Base-by-base conservation (phyloP, 2,888 invertebrate species). In the Limenitis camilla region DNA sequence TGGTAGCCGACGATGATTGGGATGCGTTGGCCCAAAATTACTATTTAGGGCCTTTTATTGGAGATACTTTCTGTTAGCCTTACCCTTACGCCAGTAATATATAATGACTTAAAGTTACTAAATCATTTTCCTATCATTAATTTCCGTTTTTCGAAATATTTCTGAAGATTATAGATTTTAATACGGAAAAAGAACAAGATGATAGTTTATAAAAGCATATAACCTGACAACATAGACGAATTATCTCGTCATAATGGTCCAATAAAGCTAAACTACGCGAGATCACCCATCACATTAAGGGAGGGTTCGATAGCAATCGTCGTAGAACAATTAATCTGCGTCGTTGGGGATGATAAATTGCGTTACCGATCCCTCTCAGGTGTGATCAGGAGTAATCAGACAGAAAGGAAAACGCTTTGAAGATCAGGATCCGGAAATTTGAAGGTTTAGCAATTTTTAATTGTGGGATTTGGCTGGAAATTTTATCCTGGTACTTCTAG, bases 301-400 rank as follows among this genome's bases (percentile, higher is more conserved):
- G 53, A 48, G 38, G 56, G 49, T 53, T 49, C 44, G 56, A 56
- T 44, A 46, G 53, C 49, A 64, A 66, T 74, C 71, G 69, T 61
- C 71, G 65, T 63, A 41, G 64, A 68, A 69, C 69, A 70, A 76
- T 75, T 71, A 74, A 75, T 76, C 71, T 44, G 51, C 43, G 40
- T 40, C 36, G 47, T 51, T 51, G 53, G 68, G 69, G 70, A 70
- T 70, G 76, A 81, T 78, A 76, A 78, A 80, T 81, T 71, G 64
- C 54, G 64, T 56, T 52, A 68, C 65, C 63, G 69, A 67, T 68
- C 67, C 62, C 61, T 66, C 69, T 65, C 73, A 75, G 75, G 78
- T 76, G 78, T 60, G 66, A 67, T 19, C 55, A 59, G 59, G 63
- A 61, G 65, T 68, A 73, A 68, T 73, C 72, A 77, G 74, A 71